Base-by-base conservation (phyloP, 2,888 invertebrate genomes). In the Drosophila barbarae region DNA sequence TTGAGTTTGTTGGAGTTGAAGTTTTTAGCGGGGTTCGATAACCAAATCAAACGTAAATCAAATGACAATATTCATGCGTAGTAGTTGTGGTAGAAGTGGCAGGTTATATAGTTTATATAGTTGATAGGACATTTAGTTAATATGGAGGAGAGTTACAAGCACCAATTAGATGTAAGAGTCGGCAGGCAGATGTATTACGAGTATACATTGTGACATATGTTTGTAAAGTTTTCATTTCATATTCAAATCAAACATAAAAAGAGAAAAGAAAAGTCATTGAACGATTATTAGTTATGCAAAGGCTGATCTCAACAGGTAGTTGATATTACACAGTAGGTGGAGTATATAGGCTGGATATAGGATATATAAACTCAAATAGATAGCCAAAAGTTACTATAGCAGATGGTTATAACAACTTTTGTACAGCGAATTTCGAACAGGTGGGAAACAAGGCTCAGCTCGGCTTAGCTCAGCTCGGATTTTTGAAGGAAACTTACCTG, bases 401-500 rank as follows among this genome's bases (percentile, higher is more conserved):
- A 73, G 77, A 73, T 73, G 79, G 69, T 78, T 79, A 75, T 82
- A 82, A 82, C 75, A 76, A 79, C 82, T 79, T 82, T 82, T 75
- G 79, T 71, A 79, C 75, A 79, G 76, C 70, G 50, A 69, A 72
- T 72, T 66, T 70, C 51, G 15, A 64, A 73, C 52, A 59, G 52
- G 46, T 77, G 50, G 46, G 28, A 28, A 52, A 10, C 23, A 49
- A 41, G 42, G 13, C 23, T n/a, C 9, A 34, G 23, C 44, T 36
- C 38, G 12, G 28, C n/a, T 32, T n/a, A 41, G 18, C 38, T 18
- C 10, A 35, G 23, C 30, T 32, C 0, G 3, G n/a, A 13, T 39
- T 2, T 21, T 26, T 35, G 9, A 10, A 68, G 3, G 75, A 36
- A 61, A 21, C 71, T 88, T 90, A 92, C 92, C 91, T 93, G 92